A percentile compares a stretch with the other conserved stretches of the same genome.
phyloP scores from a whole-genome alignment of 2,113 vertebrate species.

The Phyllostomus hastatus region DNA sequence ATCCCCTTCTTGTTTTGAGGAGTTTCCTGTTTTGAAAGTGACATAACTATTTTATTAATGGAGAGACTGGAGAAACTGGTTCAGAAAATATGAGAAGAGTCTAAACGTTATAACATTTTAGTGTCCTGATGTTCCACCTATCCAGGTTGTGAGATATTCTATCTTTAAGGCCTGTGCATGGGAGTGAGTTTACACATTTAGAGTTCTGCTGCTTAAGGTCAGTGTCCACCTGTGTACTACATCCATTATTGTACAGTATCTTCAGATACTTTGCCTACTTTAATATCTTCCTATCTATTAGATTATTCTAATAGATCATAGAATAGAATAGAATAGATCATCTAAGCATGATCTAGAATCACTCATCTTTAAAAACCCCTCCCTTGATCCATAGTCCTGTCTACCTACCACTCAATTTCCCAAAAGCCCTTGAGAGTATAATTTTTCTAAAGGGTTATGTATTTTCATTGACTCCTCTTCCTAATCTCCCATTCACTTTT shows the following conservation, averaged over 20 bases:
- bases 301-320: neutral
- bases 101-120: neutral
- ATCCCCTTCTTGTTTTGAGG: neutral
- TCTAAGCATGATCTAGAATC: neutral
- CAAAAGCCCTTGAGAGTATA: neutral
- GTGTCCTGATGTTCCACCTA: neutral
- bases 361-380: neutral
- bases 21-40: neutral
- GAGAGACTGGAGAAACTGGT: neutral
- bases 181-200: neutral
- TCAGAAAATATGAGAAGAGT: neutral
- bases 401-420: neutral
- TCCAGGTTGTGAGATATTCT: neutral
- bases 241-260: neutral
- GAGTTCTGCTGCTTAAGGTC: neutral
- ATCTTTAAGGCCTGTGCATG: neutral
- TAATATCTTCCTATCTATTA: neutral
- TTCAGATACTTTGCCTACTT: neutral
- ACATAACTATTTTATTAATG: neutral
- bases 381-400: neutral
- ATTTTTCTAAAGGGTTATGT: neutral
- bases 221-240: neutral
- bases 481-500: neutral
- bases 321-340: too few relatives aligned
- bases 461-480: neutral